These are phyloP conservation scores for Chelonia mydas DNA, from an alignment of 2,797 vertebrate genomes.

Conservation along the genomic window DNA sequence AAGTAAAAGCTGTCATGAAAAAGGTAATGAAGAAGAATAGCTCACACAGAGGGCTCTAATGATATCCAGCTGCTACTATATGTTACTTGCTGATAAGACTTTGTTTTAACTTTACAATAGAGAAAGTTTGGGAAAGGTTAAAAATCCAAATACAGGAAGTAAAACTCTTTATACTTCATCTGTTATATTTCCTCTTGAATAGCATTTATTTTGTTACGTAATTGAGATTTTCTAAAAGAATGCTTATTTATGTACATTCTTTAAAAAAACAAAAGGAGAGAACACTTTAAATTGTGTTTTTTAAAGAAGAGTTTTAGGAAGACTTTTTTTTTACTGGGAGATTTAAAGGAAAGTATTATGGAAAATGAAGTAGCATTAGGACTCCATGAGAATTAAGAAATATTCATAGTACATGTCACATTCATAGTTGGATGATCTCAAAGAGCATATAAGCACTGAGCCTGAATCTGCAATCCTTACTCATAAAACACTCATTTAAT, in stretches of 20 bases:
- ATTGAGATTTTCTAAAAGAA: conserved; percentile 71
- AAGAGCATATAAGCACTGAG: background rate
- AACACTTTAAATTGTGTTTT: conserved; percentile 45
- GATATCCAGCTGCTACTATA: conserved; percentile 93
- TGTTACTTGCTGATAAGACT: conserved; percentile 83
- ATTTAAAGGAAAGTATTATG: background rate
- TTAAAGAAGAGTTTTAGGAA: background rate
- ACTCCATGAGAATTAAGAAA: background rate
- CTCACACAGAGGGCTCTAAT: conserved; percentile 90
- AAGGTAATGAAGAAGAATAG: conserved; percentile 95
- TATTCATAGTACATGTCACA: fast-evolving
- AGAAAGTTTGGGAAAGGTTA: conserved; percentile 83
- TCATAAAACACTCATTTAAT: background rate
- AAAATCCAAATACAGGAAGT: conserved; percentile 82
- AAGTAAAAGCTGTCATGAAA: conserved; percentile 90
- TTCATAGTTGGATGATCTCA: background rate
- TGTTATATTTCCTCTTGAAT: conserved; percentile 79
- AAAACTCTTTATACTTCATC: conserved; percentile 81
- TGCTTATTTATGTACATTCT: conserved; percentile 35
- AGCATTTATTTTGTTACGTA: conserved; percentile 75
- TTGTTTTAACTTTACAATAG: conserved; percentile 83
- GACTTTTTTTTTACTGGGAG: background rate
- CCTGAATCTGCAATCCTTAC: background rate
- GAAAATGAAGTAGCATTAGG: background rate
- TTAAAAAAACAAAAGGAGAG: conserved; percentile 40